phyloP scores from a whole-genome alignment of 2,113 vertebrate genomes.

The Caretta caretta region DNA sequence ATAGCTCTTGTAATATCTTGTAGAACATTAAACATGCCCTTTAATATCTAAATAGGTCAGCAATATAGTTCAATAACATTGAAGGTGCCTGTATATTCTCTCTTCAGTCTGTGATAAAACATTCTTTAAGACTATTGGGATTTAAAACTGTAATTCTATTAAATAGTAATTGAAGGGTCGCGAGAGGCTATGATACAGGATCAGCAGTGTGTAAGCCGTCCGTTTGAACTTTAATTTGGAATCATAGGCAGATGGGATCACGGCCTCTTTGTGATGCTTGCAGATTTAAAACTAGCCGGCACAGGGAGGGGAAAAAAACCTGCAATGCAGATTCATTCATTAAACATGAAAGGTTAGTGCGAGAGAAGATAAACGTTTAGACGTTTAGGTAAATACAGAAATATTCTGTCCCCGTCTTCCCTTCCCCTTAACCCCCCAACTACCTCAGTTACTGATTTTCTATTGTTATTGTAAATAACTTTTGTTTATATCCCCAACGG shows the following conservation, averaged over 20 bases:
- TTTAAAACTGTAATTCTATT: slow-evolving; percentile 89
- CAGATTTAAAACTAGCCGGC: slow-evolving; percentile 82
- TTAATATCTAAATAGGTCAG: slow-evolving; percentile 72
- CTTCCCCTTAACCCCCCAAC: background rate
- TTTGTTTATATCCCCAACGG: background rate
- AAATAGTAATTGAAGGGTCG: slow-evolving; percentile 87
- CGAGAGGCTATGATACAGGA: slow-evolving; percentile 85
- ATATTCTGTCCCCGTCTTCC: background rate
- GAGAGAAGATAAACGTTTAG: slow-evolving; percentile 52
- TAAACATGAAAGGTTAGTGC: slow-evolving; percentile 77
- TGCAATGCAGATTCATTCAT: slow-evolving; percentile 84
- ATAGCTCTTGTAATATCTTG: slow-evolving; percentile 66
- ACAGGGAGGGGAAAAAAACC: slow-evolving; percentile 65
- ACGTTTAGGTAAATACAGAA: slow-evolving; percentile 50
- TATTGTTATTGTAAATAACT: slow-evolving; percentile 42
- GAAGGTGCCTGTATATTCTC: slow-evolving; percentile 64
- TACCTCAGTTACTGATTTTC: slow-evolving; percentile 54
- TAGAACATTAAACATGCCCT: slow-evolving; percentile 62
- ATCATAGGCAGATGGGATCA: slow-evolving; percentile 86
- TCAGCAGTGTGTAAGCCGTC: slow-evolving; percentile 81
- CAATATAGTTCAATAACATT: slow-evolving; percentile 51
- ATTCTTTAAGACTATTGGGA: slow-evolving; percentile 84
- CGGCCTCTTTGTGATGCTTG: slow-evolving; percentile 77
- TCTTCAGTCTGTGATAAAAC: slow-evolving; percentile 77
- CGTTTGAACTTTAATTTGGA: slow-evolving; percentile 86